Conservation (phyloP, 2,888 invertebrate species). For the Cephus spinipes region DNA sequence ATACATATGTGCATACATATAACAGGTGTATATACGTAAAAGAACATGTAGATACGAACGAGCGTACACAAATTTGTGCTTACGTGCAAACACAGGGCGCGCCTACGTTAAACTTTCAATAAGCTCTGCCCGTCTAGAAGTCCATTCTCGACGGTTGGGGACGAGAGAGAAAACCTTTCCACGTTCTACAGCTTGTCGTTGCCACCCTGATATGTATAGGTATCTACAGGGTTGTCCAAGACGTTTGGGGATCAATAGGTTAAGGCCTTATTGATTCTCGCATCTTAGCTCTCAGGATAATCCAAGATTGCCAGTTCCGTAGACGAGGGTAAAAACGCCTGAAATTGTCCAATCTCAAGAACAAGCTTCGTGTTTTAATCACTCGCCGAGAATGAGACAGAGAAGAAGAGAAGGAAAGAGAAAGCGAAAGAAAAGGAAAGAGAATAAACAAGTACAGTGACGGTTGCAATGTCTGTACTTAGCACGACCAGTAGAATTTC, state of each 20-base stretch:
- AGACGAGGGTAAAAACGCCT: neutral
- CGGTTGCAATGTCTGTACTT: neutral
- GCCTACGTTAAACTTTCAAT: constrained; percentile 5
- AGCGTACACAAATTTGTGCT: neutral
- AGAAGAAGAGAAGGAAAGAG: neutral
- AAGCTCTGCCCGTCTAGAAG: constrained; percentile 1
- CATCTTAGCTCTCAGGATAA: neutral
- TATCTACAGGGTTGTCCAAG: neutral
- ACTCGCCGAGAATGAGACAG: neutral
- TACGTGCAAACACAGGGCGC: neutral
- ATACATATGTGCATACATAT: neutral
- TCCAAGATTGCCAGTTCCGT: neutral
- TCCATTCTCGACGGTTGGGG: neutral
- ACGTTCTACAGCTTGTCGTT: neutral
- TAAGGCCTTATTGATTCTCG: constrained; percentile 42
- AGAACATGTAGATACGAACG: neutral
- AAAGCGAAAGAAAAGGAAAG: neutral
- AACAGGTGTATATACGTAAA: neutral
- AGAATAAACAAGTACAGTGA: neutral
- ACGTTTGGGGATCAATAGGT: constrained; percentile 36
- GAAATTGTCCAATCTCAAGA: neutral
- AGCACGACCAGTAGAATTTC: neutral
- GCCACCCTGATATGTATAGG: neutral
- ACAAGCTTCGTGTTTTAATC: neutral
- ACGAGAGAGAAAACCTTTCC: neutral